Evolutionary conservation across 2,888 invertebrate genomes (phyloP), one percentile per base, ranked within the genome.

Genomic region (Amphiduros pacificus): DNA sequence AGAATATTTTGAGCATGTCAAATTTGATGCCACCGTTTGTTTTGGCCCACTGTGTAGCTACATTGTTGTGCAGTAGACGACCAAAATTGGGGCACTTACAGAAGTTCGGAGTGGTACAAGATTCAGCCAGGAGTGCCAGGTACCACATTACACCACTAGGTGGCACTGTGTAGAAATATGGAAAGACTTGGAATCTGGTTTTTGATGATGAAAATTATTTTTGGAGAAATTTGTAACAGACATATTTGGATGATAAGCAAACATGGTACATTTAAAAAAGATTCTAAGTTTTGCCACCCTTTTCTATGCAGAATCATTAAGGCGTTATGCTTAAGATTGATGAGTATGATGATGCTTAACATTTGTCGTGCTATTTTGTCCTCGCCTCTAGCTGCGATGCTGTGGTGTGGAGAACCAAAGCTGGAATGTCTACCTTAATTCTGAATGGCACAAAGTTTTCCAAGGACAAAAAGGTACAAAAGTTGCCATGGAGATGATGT

Each of bases 41-140:
- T 54, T 27, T 14, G 6, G n/a, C n/a, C n/a, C n/a, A n/a, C n/a
- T 14, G 22, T 49, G n/a, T 36, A 72, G 67, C 55, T 70, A 60
- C 60, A 69, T 60, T 64, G 70, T 51, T 66, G 69, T 61, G 57
- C 62, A 20, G 71, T 71, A 49, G 44, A 59, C 2, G 54, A 67
- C 9, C 27, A 69, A 22, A 58, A 62, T 48, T 68, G 66, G 69
- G 36, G 60, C 48, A 24, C 63, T 36, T 69, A 69, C 63, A 64
- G 54, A 17, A 24, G 48, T n/a, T 68, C 70, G 0, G 55, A 63
- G 49, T 70, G 70, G 70, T 66, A 66, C 59, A 61, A 62, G 41
- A 24, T 41, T 20, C 66, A 66, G 44, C 61, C 48, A 24, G 65
- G 65, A 40, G 56, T 59, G 27, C 55, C 44, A 9, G 17, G 36